Percentiles rank a stretch among this genome's conserved stretches.
Evolutionary conservation across 2,888 invertebrate genomes (phyloP).

Genomic region (Malachius bipustulatus): DNA sequence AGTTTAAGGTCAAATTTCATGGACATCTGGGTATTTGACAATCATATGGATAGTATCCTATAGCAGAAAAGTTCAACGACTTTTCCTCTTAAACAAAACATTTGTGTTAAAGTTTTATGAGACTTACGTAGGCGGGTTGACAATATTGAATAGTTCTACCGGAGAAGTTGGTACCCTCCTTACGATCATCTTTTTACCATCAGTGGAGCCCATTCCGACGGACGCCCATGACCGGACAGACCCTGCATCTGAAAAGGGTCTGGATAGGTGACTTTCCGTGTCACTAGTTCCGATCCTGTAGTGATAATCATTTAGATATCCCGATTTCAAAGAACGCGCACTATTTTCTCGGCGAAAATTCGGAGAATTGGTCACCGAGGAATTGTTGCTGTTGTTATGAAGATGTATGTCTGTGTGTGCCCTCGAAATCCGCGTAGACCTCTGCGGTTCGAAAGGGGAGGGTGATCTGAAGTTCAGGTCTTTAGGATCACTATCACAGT

Average conservation of each 20-base stretch:
- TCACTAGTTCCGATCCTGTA: slow-evolving; percentile 35
- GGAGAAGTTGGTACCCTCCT: slow-evolving; percentile 75
- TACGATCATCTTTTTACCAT: slow-evolving; percentile 76
- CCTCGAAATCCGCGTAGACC: slow-evolving; percentile 12
- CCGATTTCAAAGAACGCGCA: slow-evolving; percentile 25
- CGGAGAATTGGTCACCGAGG: slow-evolving; percentile 24
- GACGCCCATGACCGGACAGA: slow-evolving; percentile 71
- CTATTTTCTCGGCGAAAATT: slow-evolving; percentile 28
- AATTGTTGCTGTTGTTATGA: slow-evolving; percentile 3
- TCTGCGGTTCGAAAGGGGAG: slow-evolving; percentile 3
- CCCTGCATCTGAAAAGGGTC: slow-evolving; percentile 49
- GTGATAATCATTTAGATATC: slow-evolving; percentile 15
- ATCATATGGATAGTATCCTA: too few species aligned
- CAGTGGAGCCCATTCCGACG: slow-evolving; percentile 80
- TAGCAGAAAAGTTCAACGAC: too few species aligned
- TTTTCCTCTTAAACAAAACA: too few species aligned
- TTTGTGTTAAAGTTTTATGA: too few species aligned
- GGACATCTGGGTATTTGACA: too few species aligned
- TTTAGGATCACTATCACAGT: slow-evolving; percentile 21
- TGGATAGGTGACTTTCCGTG: slow-evolving; percentile 41
- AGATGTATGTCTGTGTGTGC: slow-evolving; percentile 5
- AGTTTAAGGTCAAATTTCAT: too few species aligned
- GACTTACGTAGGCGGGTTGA: slow-evolving; percentile 72
- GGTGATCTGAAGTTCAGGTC: slow-evolving; percentile 13
- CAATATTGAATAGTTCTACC: slow-evolving; percentile 73